phyloP scores from a whole-genome alignment of 2,888 invertebrate species.

The Netelia inedita region DNA sequence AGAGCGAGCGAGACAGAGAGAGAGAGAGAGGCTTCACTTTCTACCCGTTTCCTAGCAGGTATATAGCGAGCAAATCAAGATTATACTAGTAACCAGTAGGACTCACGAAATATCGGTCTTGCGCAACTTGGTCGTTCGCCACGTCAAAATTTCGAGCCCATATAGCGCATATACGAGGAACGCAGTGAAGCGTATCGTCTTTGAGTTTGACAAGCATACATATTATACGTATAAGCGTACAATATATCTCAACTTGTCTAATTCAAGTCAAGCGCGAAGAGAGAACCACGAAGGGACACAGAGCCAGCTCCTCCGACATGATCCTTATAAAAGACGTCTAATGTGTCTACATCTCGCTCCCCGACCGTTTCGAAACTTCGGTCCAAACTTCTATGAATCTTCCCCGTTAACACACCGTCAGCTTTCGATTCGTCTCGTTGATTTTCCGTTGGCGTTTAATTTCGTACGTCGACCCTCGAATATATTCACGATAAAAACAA shows the following conservation, averaged over 20 bases:
- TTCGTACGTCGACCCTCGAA: not conserved
- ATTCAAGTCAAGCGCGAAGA: conserved; percentile 8
- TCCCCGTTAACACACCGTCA: not conserved
- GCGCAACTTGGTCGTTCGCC: conserved; percentile 56
- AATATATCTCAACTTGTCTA: conserved; percentile 25
- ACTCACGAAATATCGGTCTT: conserved; percentile 61
- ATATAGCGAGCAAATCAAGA: conserved; percentile 17
- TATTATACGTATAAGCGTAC: not conserved
- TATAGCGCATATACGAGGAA: conserved; percentile 19
- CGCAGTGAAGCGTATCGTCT: conserved; percentile 9
- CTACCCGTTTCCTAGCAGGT: conserved; percentile 52
- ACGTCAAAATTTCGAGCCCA: conserved; percentile 42
- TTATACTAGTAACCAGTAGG: conserved; percentile 40
- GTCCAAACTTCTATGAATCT: not conserved
- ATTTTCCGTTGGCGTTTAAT: not conserved
- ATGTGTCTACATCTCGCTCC: not conserved
- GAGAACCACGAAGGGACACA: not conserved
- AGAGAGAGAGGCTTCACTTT: conserved; percentile 48
- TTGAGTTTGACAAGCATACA: conserved; percentile 20
- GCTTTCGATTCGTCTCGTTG: not conserved
- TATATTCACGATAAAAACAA: not conserved
- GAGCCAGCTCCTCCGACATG: conserved; percentile 2
- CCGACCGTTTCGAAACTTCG: not conserved
- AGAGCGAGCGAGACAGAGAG: not conserved
- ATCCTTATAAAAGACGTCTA: not conserved